Percentiles rank a stretch among this genome's conserved stretches.
phyloP scores from a whole-genome alignment of 2,797 vertebrate genomes.

The Toxotes lorentzi region DNA sequence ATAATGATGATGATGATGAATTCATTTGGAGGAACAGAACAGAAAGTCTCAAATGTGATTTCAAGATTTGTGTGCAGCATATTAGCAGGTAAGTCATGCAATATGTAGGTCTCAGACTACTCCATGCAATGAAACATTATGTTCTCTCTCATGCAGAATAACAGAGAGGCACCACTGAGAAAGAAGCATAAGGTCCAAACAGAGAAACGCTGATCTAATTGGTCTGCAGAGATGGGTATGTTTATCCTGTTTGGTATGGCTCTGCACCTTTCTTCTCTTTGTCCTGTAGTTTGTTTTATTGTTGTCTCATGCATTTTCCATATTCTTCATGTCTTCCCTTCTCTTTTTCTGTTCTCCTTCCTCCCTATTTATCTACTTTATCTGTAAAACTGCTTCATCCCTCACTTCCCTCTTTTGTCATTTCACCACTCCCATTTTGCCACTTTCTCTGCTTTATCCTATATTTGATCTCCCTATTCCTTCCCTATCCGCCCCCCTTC shows the following conservation, averaged over 20 bases:
- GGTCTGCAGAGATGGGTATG: background rate
- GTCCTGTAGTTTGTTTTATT: background rate
- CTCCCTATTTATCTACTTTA: background rate
- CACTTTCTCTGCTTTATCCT: conserved; percentile 1
- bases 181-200: background rate
- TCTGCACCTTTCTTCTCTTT: background rate
- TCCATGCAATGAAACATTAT: background rate
- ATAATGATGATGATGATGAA: too few species aligned
- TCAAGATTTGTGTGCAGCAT: background rate
- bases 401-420: background rate
- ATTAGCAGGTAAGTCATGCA: background rate
- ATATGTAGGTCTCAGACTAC: background rate
- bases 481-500: background rate
- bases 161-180: background rate
- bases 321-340: background rate
- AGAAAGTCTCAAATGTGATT: background rate
- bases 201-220: background rate
- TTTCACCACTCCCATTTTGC: background rate
- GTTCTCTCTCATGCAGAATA: background rate
- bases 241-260: background rate
- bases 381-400: too few species aligned
- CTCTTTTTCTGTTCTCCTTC: too few species aligned
- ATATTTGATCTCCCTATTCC: background rate
- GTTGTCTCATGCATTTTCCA: background rate
- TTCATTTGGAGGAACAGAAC: background rate